Conservation (phyloP, 2,113 vertebrate genomes). For the Romanogobio albipinnatus region DNA sequence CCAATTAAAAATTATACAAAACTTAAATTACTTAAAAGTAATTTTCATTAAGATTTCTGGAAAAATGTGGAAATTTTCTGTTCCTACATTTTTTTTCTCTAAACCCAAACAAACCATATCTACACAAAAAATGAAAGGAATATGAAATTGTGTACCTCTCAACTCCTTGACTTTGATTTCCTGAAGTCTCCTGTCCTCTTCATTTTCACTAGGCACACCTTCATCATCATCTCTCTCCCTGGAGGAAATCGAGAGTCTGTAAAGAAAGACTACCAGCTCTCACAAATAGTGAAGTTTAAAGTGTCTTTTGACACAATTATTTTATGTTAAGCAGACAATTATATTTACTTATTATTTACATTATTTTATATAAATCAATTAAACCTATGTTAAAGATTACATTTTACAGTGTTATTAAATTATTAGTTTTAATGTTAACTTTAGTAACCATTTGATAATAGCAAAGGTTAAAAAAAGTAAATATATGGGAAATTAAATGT, state of each 20-base stretch:
- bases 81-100: background rate
- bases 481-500: background rate
- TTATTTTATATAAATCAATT: background rate
- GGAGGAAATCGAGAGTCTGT: slow-evolving; percentile 38
- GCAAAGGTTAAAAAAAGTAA: background rate
- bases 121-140: background rate
- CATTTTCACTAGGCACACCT: slow-evolving; percentile 89
- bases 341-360: background rate
- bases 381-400: background rate
- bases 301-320: background rate
- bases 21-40: too few species aligned
- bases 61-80: background rate
- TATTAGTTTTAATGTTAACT: background rate
- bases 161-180: slow-evolving; percentile 84
- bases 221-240: slow-evolving; percentile 93
- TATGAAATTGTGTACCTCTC: slow-evolving; percentile 74
- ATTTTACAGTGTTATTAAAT: background rate
- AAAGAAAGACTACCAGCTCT: slow-evolving; percentile 33
- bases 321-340: background rate
- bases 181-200: slow-evolving; percentile 85
- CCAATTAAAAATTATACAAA: background rate
- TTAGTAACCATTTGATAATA: background rate
- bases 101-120: background rate
- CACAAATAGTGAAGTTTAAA: background rate
- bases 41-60: too few species aligned